Evolutionary conservation across 2,888 invertebrate species (phyloP).

Genomic region (Amphiduros pacificus): DNA sequence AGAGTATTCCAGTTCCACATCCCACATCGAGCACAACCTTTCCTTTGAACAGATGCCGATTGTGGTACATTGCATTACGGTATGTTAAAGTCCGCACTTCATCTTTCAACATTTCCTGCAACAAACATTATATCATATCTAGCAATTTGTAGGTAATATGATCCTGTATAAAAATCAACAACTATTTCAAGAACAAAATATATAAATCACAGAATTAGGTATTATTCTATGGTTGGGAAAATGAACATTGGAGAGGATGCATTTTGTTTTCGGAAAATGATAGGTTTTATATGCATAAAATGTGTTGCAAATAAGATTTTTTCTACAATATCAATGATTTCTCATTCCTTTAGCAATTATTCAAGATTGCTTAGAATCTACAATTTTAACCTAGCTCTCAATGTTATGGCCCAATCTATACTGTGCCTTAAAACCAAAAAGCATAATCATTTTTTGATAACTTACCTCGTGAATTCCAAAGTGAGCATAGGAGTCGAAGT

Average conservation of each 20-base stretch:
- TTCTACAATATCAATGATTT: too few species aligned
- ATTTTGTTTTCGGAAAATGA: too few species aligned
- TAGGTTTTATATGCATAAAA: too few species aligned
- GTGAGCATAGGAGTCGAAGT: slow-evolving; percentile 99
- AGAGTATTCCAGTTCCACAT: slow-evolving; percentile 97
- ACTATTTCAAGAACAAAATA: background rate
- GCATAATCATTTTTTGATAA: too few species aligned
- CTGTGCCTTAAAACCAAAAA: too few species aligned
- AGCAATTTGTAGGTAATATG: background rate
- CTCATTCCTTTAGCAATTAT: too few species aligned
- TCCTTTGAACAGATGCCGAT: slow-evolving; percentile 93
- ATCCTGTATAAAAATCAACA: background rate
- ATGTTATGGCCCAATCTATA: too few species aligned
- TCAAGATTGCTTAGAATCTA: too few species aligned
- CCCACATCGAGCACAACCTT: slow-evolving; percentile 96
- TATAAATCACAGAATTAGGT: background rate
- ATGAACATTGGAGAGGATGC: too few species aligned
- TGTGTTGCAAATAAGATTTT: too few species aligned
- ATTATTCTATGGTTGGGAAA: too few species aligned
- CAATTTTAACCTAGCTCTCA: too few species aligned
- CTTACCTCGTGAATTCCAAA: slow-evolving; percentile 94
- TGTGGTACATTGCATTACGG: slow-evolving; percentile 98
- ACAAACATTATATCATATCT: background rate
- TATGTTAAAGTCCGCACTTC: slow-evolving; percentile 98
- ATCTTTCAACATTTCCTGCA: slow-evolving; percentile 97